These are phyloP conservation scores for Carcinoscorpius rotundicauda DNA, from an alignment of 1,140 invertebrate species.

Conservation along the genomic window DNA sequence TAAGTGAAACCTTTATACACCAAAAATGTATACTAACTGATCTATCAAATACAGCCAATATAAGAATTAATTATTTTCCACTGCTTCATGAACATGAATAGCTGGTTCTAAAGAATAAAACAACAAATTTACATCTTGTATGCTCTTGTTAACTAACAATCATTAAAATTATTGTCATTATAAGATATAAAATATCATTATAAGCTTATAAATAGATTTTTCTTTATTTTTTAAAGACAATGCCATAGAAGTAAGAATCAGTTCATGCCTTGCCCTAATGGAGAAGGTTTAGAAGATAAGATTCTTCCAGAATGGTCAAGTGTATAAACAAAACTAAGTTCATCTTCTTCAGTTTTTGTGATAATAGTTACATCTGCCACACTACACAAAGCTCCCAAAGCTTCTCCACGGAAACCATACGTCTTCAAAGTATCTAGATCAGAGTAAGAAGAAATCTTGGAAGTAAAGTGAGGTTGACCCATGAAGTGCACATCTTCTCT, in stretches of 20 bases:
- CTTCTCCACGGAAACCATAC: slow-evolving; percentile 95
- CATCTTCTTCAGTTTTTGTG: slow-evolving; percentile 48
- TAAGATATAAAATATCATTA: too few species aligned
- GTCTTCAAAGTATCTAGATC: slow-evolving; percentile 69
- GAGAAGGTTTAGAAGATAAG: slow-evolving; percentile 32
- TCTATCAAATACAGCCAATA: too few species aligned
- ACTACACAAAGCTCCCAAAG: slow-evolving; percentile 80
- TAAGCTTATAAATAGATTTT: too few species aligned
- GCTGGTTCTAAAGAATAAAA: too few species aligned
- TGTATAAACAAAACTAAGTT: slow-evolving; percentile 38
- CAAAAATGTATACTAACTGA: too few species aligned
- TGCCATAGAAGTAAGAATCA: not conserved
- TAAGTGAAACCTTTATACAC: too few species aligned
- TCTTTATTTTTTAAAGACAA: too few species aligned
- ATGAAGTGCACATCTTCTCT: slow-evolving; percentile 75
- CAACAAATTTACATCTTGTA: too few species aligned
- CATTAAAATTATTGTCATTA: too few species aligned
- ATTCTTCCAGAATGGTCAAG: slow-evolving; percentile 43
- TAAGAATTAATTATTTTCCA: too few species aligned
- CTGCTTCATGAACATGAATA: too few species aligned
- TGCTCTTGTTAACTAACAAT: too few species aligned
- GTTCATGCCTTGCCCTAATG: slow-evolving; percentile 40
- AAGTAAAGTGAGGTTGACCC: slow-evolving; percentile 88
- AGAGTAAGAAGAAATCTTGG: slow-evolving; percentile 71
- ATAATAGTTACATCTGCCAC: slow-evolving; percentile 53